A percentile compares a stretch with the other conserved stretches of the same genome.
Conservation (phyloP, 2,888 invertebrate species). For the Philaethria dido region DNA sequence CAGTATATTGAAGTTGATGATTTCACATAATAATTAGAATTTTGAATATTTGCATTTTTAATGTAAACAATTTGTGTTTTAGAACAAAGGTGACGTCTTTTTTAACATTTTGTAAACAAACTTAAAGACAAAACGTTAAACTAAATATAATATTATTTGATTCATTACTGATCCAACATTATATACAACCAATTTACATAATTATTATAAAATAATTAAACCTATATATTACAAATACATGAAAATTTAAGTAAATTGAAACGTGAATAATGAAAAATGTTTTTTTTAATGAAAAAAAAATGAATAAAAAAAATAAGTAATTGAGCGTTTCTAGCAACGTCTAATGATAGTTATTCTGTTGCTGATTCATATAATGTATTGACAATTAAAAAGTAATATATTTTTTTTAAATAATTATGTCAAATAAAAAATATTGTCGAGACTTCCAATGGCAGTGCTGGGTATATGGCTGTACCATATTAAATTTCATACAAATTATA, state of each 20-base stretch:
- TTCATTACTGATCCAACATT: slow-evolving; percentile 61
- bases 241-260: slow-evolving; percentile 35
- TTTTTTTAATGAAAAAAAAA: not conserved
- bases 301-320: slow-evolving; percentile 27
- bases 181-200: slow-evolving; percentile 81
- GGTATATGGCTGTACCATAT: slow-evolving; percentile 32
- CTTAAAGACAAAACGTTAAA: slow-evolving; percentile 37
- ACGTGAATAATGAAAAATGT: not conserved
- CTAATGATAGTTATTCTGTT: slow-evolving; percentile 39
- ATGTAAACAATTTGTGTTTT: slow-evolving; percentile 3
- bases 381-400: slow-evolving; percentile 23
- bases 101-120: slow-evolving; percentile 8
- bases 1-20: not conserved
- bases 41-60: slow-evolving; percentile 9
- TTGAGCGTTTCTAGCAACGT: slow-evolving; percentile 52
- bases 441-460: slow-evolving; percentile 45
- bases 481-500: slow-evolving; percentile 7
- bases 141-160: slow-evolving; percentile 47
- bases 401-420: slow-evolving; percentile 20
- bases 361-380: slow-evolving; percentile 8
- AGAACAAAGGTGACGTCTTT: not conserved
- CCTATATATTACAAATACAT: slow-evolving; percentile 51
- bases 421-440: slow-evolving; percentile 36
- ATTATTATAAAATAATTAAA: slow-evolving; percentile 51
- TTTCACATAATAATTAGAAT: slow-evolving; percentile 7